These are phyloP conservation scores for Pseudonaja textilis DNA, from an alignment of 2,113 vertebrate genomes.

Conservation along the genomic window DNA sequence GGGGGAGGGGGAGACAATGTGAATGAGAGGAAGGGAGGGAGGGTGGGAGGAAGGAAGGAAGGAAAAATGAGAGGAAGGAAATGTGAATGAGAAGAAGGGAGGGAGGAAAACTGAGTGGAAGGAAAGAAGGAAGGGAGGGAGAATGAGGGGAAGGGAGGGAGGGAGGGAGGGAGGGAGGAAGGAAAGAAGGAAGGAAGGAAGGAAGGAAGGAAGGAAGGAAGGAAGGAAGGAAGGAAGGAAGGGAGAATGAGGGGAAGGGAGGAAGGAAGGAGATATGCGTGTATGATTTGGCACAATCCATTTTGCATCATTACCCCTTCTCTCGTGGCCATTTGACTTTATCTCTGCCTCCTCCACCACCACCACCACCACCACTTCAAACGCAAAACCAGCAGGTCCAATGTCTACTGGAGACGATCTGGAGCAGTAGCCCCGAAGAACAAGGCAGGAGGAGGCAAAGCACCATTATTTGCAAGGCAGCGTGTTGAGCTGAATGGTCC, in stretches of 20 bases:
- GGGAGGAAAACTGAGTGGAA: too few species aligned
- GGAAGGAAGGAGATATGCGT: not conserved
- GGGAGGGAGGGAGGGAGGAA: too few species aligned
- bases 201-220: too few species aligned
- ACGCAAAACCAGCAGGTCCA: not conserved
- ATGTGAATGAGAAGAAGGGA: too few species aligned
- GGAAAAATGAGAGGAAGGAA: too few species aligned
- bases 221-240: not conserved
- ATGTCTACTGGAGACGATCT: not conserved
- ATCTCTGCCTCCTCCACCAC: not conserved
- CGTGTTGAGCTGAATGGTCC: not conserved
- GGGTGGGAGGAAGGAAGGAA: too few species aligned
- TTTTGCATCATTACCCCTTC: not conserved
- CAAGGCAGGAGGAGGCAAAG: not conserved
- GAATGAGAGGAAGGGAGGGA: too few species aligned
- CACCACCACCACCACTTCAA: not conserved
- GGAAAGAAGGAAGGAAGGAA: too few species aligned
- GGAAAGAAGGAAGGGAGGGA: too few species aligned
- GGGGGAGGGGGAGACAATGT: too few species aligned
- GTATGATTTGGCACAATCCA: not conserved
- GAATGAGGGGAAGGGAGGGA: too few species aligned
- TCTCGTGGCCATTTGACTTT: not conserved
- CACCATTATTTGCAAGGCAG: not conserved
- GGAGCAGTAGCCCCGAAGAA: not conserved
- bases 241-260: rapidly evolving